These are phyloP conservation scores for Benthosema pterotum DNA, from an alignment of 2,797 vertebrate species.

Conservation along the genomic window DNA sequence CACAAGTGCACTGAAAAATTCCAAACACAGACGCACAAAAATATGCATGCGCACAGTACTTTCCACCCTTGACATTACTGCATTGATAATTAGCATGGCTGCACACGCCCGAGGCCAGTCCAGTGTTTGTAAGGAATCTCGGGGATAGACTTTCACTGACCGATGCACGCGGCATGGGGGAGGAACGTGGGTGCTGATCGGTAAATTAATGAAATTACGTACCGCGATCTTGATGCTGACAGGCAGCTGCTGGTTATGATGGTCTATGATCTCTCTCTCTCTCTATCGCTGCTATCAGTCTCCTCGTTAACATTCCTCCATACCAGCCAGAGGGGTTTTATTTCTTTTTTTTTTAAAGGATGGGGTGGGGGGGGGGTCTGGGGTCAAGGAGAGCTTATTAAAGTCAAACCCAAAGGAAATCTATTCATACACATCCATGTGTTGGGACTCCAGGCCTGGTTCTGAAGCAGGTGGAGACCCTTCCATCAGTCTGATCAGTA, in stretches of 20 bases:
- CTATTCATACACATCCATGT: slow-evolving; percentile 14
- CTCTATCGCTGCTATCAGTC: background rate
- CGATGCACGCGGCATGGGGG: too few species aligned
- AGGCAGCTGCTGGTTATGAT: slow-evolving; percentile 19
- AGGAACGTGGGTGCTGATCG: slow-evolving; percentile 13
- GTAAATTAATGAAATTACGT: slow-evolving; percentile 44
- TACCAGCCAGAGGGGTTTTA: too few species aligned
- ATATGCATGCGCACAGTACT: slow-evolving; percentile 14
- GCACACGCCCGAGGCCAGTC: slow-evolving; percentile 30
- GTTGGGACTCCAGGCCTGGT: slow-evolving; percentile 20
- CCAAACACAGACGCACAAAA: too few species aligned
- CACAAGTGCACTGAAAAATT: background rate
- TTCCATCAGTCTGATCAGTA: slow-evolving; percentile 11
- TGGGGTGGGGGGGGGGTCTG: too few species aligned
- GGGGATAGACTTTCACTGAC: slow-evolving; percentile 3
- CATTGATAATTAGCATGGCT: slow-evolving; percentile 43
- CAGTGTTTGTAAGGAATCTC: slow-evolving; percentile 24
- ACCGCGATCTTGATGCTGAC: slow-evolving; percentile 11
- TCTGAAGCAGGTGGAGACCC: slow-evolving; percentile 6
- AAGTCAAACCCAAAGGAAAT: background rate
- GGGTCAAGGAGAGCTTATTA: background rate
- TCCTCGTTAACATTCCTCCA: too few species aligned
- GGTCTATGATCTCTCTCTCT: slow-evolving; percentile 11
- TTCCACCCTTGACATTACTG: too few species aligned
- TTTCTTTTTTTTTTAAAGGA: too few species aligned